Base-by-base conservation (phyloP, 2,888 invertebrate species). In the Dryobotodes eremita region DNA sequence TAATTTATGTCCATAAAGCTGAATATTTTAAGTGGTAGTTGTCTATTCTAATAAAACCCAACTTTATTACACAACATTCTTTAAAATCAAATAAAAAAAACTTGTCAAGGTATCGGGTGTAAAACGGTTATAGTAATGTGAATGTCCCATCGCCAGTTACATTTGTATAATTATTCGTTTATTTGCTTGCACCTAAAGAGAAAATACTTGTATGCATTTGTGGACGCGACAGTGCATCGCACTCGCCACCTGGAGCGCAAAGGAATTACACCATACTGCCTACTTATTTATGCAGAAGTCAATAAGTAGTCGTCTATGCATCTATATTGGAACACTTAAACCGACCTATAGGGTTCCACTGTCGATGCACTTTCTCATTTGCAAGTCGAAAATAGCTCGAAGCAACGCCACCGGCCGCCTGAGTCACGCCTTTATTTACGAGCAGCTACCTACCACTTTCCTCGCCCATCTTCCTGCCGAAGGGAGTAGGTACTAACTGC, bases 391-490 rank as follows among this genome's bases (percentile, higher is more conserved):
- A 96, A 96, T 96, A 95, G 92, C 94, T 88, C 91, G 90, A 92
- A 92, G 92, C 82, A 82, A 78, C 90, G 84, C 89, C 87, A 87
- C 84, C 89, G 85, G 82, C 85, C 87, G 86, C 86, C 87, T 87
- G 96, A 96, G 91, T 96, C 96, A 95, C 93, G 90, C 88, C 90
- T 93, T 93, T 95, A 95, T 95, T 96, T 95, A 95, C 93, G 94
- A 94, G 83, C 93, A 80, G 74, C 89, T 89, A 88, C 90, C 89
- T 85, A 86, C 85, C 89, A 90, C 93, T 92, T 92, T 93, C 92
- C 91, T 90, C 86, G 71, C 71, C 87, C 92, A 89, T 92, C 92
- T 91, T 91, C 91, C 92, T 91, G 90, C 88, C 88, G 84, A 90
- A 89, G 87, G 87, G 87, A 86, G 87, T n/a, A n/a, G n/a, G n/a